Conservation (phyloP, 2,113 vertebrate genomes). For the Anhinga rufa region DNA sequence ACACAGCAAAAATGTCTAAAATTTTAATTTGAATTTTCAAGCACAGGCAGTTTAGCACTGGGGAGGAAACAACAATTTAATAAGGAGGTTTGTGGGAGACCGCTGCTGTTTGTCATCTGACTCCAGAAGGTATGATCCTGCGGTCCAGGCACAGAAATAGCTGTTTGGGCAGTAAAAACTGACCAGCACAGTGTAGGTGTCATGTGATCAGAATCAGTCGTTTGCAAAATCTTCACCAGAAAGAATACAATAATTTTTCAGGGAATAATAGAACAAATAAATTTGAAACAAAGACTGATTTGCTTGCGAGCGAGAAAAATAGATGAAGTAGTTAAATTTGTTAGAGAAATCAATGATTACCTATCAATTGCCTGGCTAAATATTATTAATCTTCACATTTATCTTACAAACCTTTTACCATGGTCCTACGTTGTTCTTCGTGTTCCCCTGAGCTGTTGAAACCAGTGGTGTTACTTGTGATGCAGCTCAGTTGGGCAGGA, state of each 20-base stretch:
- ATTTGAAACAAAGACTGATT: neutral
- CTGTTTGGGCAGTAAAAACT: neutral
- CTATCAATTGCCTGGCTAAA: neutral
- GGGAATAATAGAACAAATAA: neutral
- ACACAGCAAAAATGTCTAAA: neutral
- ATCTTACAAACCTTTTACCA: neutral
- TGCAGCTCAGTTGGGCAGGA: neutral
- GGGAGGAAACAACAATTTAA: neutral
- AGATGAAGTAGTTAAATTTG: neutral
- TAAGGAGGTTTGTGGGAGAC: neutral
- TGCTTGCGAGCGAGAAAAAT: neutral
- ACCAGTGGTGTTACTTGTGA: rapidly evolving
- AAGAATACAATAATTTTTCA: neutral
- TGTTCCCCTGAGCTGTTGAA: neutral
- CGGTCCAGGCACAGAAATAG: neutral
- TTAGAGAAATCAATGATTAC: neutral
- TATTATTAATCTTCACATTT: neutral
- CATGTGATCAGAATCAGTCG: neutral
- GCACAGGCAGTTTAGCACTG: neutral
- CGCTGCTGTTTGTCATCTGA: neutral
- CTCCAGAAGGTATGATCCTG: neutral
- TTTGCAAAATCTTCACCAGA: neutral
- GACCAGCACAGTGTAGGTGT: neutral
- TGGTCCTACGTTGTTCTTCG: rapidly evolving
- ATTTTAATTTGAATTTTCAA: neutral